Evolutionary conservation across 2,888 invertebrate genomes (phyloP).

Genomic region (Aleiodes alternator): DNA sequence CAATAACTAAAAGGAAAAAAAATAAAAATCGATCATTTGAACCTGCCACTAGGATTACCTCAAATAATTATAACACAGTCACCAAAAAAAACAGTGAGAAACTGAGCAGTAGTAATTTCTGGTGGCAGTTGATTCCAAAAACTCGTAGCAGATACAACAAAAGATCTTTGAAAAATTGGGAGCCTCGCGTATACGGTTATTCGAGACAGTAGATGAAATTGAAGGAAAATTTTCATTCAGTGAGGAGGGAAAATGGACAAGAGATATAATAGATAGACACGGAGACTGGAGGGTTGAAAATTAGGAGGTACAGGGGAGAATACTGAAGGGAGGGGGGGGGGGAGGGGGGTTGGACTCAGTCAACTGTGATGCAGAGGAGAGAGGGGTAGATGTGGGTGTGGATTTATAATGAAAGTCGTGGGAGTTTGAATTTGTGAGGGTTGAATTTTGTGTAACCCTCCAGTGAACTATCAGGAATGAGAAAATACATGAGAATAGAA

Average conservation of each 20-base stretch:
- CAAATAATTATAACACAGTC: too few species aligned
- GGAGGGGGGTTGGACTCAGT: slow-evolving; percentile 44
- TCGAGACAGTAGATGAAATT: slow-evolving; percentile 36
- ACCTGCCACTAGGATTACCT: too few species aligned
- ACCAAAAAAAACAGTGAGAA: too few species aligned
- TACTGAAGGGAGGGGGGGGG: slow-evolving; percentile 62
- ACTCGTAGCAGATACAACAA: too few species aligned
- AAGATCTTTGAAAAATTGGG: slow-evolving; percentile 46
- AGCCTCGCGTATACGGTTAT: too few species aligned
- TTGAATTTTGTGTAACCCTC: slow-evolving; percentile 61
- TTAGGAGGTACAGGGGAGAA: too few species aligned
- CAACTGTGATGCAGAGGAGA: slow-evolving; percentile 38
- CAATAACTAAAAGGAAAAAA: too few species aligned
- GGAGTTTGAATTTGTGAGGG: slow-evolving; percentile 73
- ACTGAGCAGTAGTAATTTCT: too few species aligned
- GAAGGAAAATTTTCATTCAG: slow-evolving; percentile 41
- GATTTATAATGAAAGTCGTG: slow-evolving; percentile 75
- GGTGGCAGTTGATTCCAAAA: too few species aligned
- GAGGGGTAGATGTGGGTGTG: slow-evolving; percentile 62
- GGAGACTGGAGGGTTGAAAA: slow-evolving; percentile 71
- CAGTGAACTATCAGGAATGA: slow-evolving; percentile 53
- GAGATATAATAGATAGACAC: slow-evolving; percentile 72
- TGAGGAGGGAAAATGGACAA: slow-evolving; percentile 56
- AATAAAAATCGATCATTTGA: too few species aligned
- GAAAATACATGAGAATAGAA: slow-evolving; percentile 26